Evolutionary conservation across 1,140 invertebrate genomes (phyloP).

Genomic region (Zaprionus ornatus): DNA sequence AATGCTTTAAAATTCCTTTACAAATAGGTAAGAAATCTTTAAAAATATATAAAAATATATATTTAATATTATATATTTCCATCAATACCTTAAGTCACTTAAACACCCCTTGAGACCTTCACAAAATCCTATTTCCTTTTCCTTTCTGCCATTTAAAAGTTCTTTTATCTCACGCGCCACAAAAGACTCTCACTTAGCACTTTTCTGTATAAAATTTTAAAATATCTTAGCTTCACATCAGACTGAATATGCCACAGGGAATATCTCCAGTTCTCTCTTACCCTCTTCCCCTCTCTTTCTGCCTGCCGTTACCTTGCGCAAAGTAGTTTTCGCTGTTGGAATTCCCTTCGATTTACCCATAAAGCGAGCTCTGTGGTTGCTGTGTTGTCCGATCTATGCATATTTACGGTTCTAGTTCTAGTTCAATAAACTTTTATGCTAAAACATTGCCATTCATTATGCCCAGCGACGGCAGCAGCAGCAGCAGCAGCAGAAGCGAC

Average conservation of each 20-base stretch:
- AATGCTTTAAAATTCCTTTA: too few relatives aligned
- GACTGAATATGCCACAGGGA: not conserved
- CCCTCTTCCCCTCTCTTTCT: not conserved
- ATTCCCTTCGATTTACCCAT: constrained; percentile 28
- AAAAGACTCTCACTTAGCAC: not conserved
- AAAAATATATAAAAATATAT: too few relatives aligned
- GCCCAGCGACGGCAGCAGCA: not conserved
- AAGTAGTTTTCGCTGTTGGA: constrained; percentile 38
- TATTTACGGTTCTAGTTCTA: constrained; percentile 48
- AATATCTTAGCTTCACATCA: not conserved
- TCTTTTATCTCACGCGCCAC: not conserved
- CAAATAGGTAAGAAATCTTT: too few relatives aligned
- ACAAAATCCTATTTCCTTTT: not conserved
- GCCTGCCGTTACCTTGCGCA: not conserved
- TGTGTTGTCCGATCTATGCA: constrained; percentile 33
- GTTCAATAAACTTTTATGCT: constrained; percentile 82
- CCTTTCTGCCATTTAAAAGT: not conserved
- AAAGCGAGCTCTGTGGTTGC: not conserved
- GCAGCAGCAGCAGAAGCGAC: not conserved
- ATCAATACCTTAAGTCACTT: not conserved
- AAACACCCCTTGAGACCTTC: not conserved
- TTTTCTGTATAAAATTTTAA: not conserved
- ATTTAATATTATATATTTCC: too few relatives aligned
- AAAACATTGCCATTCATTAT: constrained; percentile 69
- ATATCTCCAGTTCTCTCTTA: not conserved